Percentiles rank a stretch among this genome's conserved stretches.
These are phyloP conservation scores for Diplodus sargus DNA, from an alignment of 2,797 vertebrate species.

Conservation along the genomic window DNA sequence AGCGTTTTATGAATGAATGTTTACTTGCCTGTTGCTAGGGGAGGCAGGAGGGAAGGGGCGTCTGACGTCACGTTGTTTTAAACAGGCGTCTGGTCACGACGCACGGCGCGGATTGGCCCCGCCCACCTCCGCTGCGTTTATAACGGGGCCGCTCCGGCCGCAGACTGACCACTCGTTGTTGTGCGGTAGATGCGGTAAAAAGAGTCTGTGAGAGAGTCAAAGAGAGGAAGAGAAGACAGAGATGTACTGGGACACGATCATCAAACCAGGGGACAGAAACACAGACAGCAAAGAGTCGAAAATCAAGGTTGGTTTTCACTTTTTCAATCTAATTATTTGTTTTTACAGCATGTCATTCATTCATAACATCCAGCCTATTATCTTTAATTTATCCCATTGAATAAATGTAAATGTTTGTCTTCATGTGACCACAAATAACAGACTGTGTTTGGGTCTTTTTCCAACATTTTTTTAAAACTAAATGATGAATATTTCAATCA, in stretches of 20 bases:
- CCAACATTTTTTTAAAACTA: neutral
- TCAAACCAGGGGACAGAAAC: conserved; percentile 59
- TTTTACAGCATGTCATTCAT: neutral
- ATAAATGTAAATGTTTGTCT: neutral
- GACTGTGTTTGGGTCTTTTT: neutral
- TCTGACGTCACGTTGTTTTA: conserved; percentile 77
- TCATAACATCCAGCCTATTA: neutral
- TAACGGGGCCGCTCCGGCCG: conserved; percentile 42
- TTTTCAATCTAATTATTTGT: neutral
- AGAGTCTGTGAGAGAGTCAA: neutral
- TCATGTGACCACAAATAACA: neutral
- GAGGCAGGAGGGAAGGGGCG: conserved; percentile 3
- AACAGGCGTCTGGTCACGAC: conserved; percentile 74
- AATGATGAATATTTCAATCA: neutral
- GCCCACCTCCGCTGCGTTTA: conserved; percentile 53
- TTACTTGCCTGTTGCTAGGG: conserved; percentile 42
- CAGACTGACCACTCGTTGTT: conserved; percentile 48
- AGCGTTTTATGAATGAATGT: conserved; percentile 75
- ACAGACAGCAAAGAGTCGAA: conserved; percentile 60
- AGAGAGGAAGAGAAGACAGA: conserved; percentile 15
- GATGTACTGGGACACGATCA: conserved; percentile 72
- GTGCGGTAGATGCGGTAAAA: neutral
- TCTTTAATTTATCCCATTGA: neutral
- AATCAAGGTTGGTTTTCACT: conserved; percentile 65
- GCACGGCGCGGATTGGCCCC: conserved; percentile 48